phyloP scores from a whole-genome alignment of 2,113 vertebrate species.

The Scomber scombrus region DNA sequence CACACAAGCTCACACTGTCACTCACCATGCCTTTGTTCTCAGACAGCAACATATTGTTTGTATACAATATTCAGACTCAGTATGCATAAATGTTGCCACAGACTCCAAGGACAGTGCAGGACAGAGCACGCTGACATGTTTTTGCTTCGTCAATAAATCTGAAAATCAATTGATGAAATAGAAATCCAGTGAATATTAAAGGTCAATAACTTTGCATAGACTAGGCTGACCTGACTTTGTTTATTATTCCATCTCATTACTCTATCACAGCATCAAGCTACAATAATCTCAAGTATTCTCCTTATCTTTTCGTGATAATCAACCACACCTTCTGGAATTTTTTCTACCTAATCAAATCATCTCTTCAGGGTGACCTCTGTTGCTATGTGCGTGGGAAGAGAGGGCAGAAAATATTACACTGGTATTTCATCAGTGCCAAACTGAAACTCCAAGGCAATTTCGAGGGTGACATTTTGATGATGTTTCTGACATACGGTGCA shows the following conservation, averaged over 20 bases:
- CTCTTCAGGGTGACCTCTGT: slow-evolving; percentile 55
- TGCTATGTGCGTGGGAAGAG: slow-evolving; percentile 38
- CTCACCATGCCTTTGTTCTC: slow-evolving; percentile 60
- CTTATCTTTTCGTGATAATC: slow-evolving; percentile 27
- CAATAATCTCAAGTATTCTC: background rate
- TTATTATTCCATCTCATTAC: background rate
- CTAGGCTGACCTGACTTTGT: background rate
- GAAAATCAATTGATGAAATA: background rate
- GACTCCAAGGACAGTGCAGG: background rate
- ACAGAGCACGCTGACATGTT: background rate
- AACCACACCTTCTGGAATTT: slow-evolving; percentile 32
- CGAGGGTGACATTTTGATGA: slow-evolving; percentile 2
- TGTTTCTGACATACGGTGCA: slow-evolving; percentile 7
- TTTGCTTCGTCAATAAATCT: background rate
- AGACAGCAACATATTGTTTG: slow-evolving; percentile 32
- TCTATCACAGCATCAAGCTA: background rate
- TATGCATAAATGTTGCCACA: slow-evolving; percentile 4
- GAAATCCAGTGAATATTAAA: background rate
- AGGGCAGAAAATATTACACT: slow-evolving; percentile 51
- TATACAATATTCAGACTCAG: slow-evolving; percentile 13
- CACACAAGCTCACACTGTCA: slow-evolving; percentile 46
- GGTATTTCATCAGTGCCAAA: slow-evolving; percentile 67
- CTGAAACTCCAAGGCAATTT: slow-evolving; percentile 50
- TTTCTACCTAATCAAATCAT: slow-evolving; percentile 29
- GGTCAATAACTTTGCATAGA: background rate